Evolutionary conservation across 2,888 invertebrate genomes (phyloP), one percentile per base, ranked within the genome.

Genomic region (Agriopis aurantiaria): DNA sequence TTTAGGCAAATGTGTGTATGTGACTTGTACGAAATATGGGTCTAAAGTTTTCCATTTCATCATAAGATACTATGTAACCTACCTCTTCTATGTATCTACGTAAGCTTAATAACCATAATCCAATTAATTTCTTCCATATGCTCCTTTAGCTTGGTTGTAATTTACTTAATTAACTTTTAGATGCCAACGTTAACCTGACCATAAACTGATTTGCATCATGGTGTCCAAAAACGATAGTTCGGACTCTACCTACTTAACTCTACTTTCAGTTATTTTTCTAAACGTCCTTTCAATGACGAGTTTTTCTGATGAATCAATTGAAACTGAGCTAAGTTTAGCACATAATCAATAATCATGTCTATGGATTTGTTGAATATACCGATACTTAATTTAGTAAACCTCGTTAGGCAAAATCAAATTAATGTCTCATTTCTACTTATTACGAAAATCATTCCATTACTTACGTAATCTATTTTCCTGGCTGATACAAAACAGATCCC

Each of bases 1-100:
- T 91, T 92, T 92, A 93, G 88, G 87, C 87, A 91, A 91, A 91
- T 89, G 88, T 91, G 59, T 63, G 59, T 71, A 66, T 62, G 59
- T 71, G 62, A 56, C 58, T 52, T 65, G 17, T 59, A 67, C 58
- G 55, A 58, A 58, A 60, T 70, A 66, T 63, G 63, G 12, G 64
- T 53, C 66, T 64, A 67, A 62, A 66, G 63, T 60, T 66, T 67
- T 64, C 60, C 60, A 61, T 71, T 71, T 57, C 53, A 48, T 66
- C 62, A 23, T 17, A 14, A 10, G 14, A 33, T 33, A 33, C 33
- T 51, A 17, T 17, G 6, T 12, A n/a, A n/a, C n/a, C n/a, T n/a
- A 11, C 23, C 11, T 8, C 17, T 2, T 23, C 2, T 23, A 23
- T 23, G 17, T 23, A 23, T 2, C 17, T 23, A 33, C 33, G 33